A percentile compares a stretch with the other conserved stretches of the same genome.
These are phyloP conservation scores for Cuniculus paca DNA, from an alignment of 2,797 vertebrate species.

Conservation along the genomic window DNA sequence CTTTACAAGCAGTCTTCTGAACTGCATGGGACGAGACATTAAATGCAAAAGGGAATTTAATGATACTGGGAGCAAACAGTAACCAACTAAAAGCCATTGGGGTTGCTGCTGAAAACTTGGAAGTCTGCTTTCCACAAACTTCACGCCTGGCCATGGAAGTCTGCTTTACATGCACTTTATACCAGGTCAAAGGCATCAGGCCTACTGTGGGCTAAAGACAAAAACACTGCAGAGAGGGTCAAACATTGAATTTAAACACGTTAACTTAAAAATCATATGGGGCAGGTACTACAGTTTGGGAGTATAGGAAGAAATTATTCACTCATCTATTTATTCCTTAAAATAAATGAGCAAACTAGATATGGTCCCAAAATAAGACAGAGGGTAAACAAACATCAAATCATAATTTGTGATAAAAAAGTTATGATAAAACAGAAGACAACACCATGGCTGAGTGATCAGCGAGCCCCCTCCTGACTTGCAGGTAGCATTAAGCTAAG, in stretches of 20 bases:
- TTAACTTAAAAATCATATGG: neutral
- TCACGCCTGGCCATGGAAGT: slow-evolving; percentile 53
- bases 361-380: neutral
- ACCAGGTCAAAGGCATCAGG: slow-evolving; percentile 41
- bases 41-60: slow-evolving; percentile 52
- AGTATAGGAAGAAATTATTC: slow-evolving; percentile 23
- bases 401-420: neutral
- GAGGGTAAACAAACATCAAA: neutral
- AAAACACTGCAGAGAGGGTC: neutral
- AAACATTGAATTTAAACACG: neutral
- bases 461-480: neutral
- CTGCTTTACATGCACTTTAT: slow-evolving; percentile 41
- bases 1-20: neutral
- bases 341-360: slow-evolving; percentile 58
- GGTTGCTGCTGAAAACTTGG: slow-evolving; percentile 6
- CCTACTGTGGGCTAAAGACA: neutral
- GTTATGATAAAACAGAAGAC: neutral
- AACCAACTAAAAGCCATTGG: neutral
- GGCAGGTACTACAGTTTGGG: neutral
- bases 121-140: slow-evolving; percentile 41
- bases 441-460: neutral
- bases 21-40: neutral
- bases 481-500: neutral
- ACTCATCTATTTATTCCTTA: neutral
- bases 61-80: neutral